Evolutionary conservation across 2,888 invertebrate species (phyloP), one percentile per base, ranked within the genome.

Genomic region (Adelphocoris suturalis): DNA sequence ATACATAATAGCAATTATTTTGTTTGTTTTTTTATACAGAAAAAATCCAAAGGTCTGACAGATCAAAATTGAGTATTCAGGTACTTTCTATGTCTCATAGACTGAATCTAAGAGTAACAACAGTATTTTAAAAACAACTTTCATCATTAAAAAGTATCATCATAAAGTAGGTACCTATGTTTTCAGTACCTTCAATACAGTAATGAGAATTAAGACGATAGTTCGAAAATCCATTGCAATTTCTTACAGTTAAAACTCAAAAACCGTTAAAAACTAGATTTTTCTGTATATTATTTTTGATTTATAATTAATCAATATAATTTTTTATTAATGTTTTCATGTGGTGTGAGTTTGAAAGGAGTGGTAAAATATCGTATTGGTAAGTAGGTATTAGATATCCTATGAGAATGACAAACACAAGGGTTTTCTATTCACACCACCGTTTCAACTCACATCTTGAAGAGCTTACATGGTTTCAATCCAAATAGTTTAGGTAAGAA

Each of bases 61-160:
- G 78, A 46, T 78, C 78, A 46, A 78, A 78, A 16, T 28, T 46
- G 78, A 46, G 78, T 46, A 78, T 78, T 78, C 78, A 78, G 78
- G 78, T 78, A 78, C 78, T 23, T 68, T 68, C 19, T 23, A 19
- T 68, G 68, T 68, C 68, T 4, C 27, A 23, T 23, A 9, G 11
- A 68, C 68, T 23, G 68, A 23, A 68, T 68, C 68, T 19, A 68
- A 68, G 27, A 68, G 68, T 23, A 68, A 5, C n/a, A n/a, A n/a
- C n/a, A n/a, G n/a, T n/a, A n/a, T 52, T 68, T 68, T 68, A 23
- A 19, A 19, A 68, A 68, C 23, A 23, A 23, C 23, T 52, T 52
- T 23, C 23, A 68, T 68, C 68, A 9, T 68, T n/a, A 16, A 19
- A 4, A n/a, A n/a, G n/a, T n/a, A n/a, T n/a, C n/a, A n/a, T n/a